A percentile compares a stretch with the other conserved stretches of the same genome.
These are phyloP conservation scores for Bombus ignitus DNA, from an alignment of 1,140 invertebrate species.

Conservation along the genomic window DNA sequence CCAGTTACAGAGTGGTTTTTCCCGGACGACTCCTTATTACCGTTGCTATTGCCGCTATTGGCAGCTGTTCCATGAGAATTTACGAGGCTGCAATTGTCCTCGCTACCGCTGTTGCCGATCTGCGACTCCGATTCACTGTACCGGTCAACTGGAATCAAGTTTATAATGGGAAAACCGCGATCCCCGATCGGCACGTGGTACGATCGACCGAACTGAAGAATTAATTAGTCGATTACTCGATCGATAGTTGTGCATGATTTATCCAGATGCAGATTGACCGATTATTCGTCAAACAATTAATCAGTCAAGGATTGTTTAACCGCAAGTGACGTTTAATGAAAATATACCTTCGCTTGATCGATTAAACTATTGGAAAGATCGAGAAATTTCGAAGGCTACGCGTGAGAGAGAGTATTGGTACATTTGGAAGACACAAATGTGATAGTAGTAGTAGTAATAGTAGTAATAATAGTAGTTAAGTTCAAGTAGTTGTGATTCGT, in stretches of 20 bases:
- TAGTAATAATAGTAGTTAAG: no score
- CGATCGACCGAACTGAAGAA: background rate
- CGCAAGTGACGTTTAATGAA: background rate
- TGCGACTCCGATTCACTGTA: slow-evolving; percentile 96
- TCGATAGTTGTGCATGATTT: background rate
- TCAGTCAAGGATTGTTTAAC: background rate
- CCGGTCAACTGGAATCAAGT: slow-evolving; percentile 87
- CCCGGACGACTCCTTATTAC: slow-evolving; percentile 82
- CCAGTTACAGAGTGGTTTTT: slow-evolving; percentile 87
- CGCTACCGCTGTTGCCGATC: slow-evolving; percentile 87
- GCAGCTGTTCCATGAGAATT: slow-evolving; percentile 88
- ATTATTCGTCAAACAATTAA: background rate
- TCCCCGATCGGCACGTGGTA: slow-evolving; percentile 4
- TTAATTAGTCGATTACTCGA: background rate
- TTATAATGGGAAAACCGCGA: slow-evolving; percentile 69
- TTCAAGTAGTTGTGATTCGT: no score
- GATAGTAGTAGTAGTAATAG: no score
- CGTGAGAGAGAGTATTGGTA: no score
- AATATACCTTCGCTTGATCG: background rate
- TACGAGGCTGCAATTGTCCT: slow-evolving; percentile 85
- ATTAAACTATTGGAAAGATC: background rate
- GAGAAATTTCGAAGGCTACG: background rate
- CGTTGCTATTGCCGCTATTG: slow-evolving; percentile 81
- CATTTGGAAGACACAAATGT: no score
- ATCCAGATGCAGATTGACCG: background rate